Conservation (phyloP, 2,113 vertebrate genomes). For the Oxyruncus cristatus region DNA sequence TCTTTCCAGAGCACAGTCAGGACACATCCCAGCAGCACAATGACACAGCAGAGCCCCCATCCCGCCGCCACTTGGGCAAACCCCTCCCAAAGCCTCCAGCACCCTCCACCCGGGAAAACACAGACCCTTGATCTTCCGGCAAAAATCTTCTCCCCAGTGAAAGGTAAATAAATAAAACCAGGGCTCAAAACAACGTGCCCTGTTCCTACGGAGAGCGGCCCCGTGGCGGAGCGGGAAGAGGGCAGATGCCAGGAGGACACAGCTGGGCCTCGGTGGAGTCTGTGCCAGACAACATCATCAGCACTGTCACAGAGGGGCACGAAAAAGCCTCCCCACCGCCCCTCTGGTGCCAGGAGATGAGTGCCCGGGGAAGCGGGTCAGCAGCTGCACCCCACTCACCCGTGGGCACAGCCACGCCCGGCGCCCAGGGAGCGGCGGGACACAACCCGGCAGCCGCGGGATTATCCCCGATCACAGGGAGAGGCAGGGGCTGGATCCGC, state of each 20-base stretch:
- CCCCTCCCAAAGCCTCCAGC: not conserved
- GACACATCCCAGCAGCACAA: not conserved
- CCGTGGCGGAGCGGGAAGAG: not conserved
- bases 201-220: not conserved
- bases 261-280: not conserved
- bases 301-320: not conserved
- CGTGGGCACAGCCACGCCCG: accelerated
- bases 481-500: not conserved
- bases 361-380: not conserved
- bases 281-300: not conserved
- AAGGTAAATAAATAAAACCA: not conserved
- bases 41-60: not conserved
- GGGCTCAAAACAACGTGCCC: not conserved
- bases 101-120: not conserved
- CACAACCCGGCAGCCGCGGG: accelerated
- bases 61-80: not conserved
- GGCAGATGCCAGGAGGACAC: not conserved
- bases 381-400: not conserved
- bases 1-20: not conserved
- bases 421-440: not conserved
- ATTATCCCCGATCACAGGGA: not conserved
- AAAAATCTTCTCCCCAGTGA: not conserved
- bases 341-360: not conserved
- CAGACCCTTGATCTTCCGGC: not conserved
- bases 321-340: not conserved